These are phyloP conservation scores for Bubalus kerabau DNA, from an alignment of 2,113 vertebrate genomes.

Conservation along the genomic window DNA sequence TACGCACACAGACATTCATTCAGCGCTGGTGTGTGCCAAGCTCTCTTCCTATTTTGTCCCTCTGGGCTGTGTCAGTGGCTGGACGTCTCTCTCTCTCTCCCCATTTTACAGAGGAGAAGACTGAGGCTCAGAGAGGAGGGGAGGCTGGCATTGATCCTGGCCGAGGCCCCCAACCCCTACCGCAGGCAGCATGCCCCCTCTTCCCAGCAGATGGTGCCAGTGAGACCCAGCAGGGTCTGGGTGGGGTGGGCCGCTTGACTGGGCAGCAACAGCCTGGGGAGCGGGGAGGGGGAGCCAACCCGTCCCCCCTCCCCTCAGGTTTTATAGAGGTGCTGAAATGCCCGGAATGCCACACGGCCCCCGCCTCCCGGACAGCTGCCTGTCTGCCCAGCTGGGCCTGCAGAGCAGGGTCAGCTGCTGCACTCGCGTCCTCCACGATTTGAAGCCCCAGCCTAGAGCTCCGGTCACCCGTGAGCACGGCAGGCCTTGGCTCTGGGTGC, in stretches of 20 bases:
- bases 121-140: neutral
- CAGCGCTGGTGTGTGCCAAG: fast-evolving
- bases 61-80: neutral
- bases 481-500: neutral
- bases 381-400: conserved; percentile 19
- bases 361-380: conserved; percentile 69
- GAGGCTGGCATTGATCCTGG: neutral
- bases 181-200: neutral
- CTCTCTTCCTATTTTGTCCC: neutral
- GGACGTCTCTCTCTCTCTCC: neutral
- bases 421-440: conserved; percentile 51
- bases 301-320: neutral
- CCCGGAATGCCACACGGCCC: conserved; percentile 22
- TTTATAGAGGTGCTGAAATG: conserved; percentile 52
- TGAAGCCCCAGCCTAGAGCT: fast-evolving
- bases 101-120: neutral
- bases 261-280: neutral
- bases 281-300: neutral
- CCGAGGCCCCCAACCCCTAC: neutral
- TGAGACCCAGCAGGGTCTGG: neutral
- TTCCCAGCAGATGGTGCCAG: conserved; percentile 1
- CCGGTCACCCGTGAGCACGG: neutral
- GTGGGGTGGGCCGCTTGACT: fast-evolving
- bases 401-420: conserved; percentile 75
- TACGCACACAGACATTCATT: neutral